Base-by-base conservation (phyloP, 2,113 vertebrate genomes). In the Camelus dromedarius region DNA sequence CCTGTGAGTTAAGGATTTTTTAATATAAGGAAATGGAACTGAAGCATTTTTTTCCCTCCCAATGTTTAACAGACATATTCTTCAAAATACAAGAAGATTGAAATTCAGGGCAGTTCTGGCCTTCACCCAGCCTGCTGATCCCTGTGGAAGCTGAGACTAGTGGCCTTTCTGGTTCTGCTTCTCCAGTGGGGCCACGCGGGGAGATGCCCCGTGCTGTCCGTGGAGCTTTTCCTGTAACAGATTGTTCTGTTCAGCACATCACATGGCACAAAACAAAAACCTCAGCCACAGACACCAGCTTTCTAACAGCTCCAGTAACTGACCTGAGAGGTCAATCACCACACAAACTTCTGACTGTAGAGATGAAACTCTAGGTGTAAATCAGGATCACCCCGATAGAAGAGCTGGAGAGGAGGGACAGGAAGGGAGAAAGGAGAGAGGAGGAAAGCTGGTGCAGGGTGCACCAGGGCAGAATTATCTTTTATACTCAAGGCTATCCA, bases 51-150 rank as follows among this genome's bases (percentile, higher is more conserved):
- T 79, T 89, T 62, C 6, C 14, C 67, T 18, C 72, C 9, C 35
- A n/a, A 62, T 52, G 94, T 56, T 77, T 90, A 84, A 96, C 69
- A 88, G n/a, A 79, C 1, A 28, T 56, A 2, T 79, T 75, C 26
- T 96, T 90, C 10, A 42, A 22, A 76, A 84, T 92, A 26, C 14
- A 60, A 62, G 82, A 54, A 93, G 9, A 88, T 42, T 77, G 64
- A 81, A 95, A 92, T 75, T 64, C 20, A 92, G 92, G 46, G 10
- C 32, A 69, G 38, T 81, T 24, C 93, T 92, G 46, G 18, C 30
- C 76, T 93, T 90, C 3, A 19, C 13, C 9, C 30, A 58, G 30
- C 12, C 15, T 95, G 38, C 52, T 88, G n/a, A 62, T 69, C 28
- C 38, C 52, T 64, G 30, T 66, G 48, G 75, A 46, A 62, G 70